phyloP scores from a whole-genome alignment of 2,888 invertebrate genomes.

The Vesta saturnalis region DNA sequence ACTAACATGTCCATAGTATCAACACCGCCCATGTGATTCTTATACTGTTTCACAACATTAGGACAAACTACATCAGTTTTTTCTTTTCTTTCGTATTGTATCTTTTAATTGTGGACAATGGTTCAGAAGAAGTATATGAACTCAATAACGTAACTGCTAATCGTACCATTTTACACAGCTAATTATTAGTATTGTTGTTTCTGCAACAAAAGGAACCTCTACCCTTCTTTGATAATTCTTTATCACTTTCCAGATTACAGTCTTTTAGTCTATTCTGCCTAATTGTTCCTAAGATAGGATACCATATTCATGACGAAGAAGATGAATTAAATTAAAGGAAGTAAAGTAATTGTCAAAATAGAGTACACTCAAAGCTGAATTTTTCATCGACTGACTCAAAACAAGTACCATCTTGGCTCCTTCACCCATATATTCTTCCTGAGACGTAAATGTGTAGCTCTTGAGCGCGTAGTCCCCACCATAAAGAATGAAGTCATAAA shows the following conservation, averaged over 20 bases:
- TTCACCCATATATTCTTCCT: neutral
- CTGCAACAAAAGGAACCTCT: no score
- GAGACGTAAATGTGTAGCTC: neutral
- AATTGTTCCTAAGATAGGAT: no score
- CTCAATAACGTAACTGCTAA: no score
- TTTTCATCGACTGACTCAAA: neutral
- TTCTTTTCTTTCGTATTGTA: neutral
- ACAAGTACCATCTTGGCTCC: neutral
- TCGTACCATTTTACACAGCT: no score
- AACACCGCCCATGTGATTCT: neutral
- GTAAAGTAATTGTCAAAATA: neutral
- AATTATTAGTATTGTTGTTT: no score
- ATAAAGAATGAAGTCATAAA: neutral
- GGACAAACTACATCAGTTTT: neutral
- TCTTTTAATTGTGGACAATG: no score
- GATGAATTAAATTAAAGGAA: neutral
- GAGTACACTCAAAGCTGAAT: neutral
- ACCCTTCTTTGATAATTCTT: no score
- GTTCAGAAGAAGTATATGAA: no score
- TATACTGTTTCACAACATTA: neutral
- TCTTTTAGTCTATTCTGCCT: no score
- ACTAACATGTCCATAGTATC: neutral
- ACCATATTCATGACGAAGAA: no score
- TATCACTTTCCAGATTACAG: no score
- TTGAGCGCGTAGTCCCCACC: neutral